A percentile compares a stretch with the other conserved stretches of the same genome.
Conservation (phyloP, 2,888 invertebrate species). For the Lycia hirtaria region DNA sequence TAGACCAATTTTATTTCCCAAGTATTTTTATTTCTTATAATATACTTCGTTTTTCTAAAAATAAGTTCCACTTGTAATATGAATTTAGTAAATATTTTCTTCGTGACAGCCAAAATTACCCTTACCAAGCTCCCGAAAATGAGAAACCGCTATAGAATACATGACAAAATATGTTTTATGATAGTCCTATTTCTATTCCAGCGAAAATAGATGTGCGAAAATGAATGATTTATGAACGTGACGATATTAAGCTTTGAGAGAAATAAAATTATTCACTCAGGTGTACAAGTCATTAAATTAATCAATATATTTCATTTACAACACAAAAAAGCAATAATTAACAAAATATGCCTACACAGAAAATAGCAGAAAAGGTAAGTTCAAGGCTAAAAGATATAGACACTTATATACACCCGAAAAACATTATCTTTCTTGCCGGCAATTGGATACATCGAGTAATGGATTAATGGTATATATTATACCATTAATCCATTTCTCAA, state of each 20-base stretch:
- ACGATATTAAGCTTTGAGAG: neutral
- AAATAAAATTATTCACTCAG: conserved; percentile 9
- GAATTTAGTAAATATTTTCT: neutral
- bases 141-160: neutral
- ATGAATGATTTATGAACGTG: conserved; percentile 14
- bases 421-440: no score
- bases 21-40: neutral
- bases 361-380: no score
- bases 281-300: no score
- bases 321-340: neutral
- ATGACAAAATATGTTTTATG: conserved; percentile 3
- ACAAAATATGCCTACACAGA: no score
- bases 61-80: neutral
- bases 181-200: neutral
- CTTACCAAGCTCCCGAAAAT: neutral
- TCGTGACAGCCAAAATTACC: neutral
- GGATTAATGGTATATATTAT: no score
- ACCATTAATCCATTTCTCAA: no score
- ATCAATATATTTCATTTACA: neutral
- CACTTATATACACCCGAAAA: no score
- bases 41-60: neutral
- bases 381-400: no score
- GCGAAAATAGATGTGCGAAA: neutral
- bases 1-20: no score
- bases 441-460: no score